These are phyloP conservation scores for Acleris laterana DNA, from an alignment of 2,888 invertebrate genomes.

Conservation along the genomic window DNA sequence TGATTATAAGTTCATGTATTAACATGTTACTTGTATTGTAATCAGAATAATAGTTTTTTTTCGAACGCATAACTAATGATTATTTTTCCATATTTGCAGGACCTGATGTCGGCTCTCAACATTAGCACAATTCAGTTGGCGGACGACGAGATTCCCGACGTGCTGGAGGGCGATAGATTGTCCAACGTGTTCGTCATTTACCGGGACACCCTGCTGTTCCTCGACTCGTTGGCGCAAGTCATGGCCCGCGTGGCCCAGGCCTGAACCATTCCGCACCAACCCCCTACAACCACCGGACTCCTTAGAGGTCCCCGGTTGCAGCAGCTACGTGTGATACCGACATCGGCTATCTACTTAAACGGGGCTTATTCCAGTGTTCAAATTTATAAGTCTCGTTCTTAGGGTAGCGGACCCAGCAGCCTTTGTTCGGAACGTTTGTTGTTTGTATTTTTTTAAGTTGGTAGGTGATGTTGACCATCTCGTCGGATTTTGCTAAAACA, in stretches of 20 bases:
- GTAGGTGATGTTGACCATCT: too few species aligned
- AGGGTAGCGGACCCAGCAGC: not conserved
- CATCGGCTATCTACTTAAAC: slow-evolving; percentile 14
- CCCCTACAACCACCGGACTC: not conserved
- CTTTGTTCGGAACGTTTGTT: not conserved
- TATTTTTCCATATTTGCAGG: slow-evolving; percentile 57
- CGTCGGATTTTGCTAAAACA: too few species aligned
- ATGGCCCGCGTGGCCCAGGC: slow-evolving; percentile 49
- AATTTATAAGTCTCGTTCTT: not conserved
- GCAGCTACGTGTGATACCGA: not conserved
- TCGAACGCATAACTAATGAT: not conserved
- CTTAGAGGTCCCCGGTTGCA: too few species aligned
- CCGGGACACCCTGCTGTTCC: slow-evolving; percentile 71
- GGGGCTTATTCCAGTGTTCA: slow-evolving; percentile 6
- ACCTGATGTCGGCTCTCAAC: slow-evolving; percentile 66
- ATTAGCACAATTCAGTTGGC: slow-evolving; percentile 59
- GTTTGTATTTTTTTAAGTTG: too few species aligned
- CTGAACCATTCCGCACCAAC: not conserved
- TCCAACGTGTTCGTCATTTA: slow-evolving; percentile 61
- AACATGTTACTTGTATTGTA: too few species aligned
- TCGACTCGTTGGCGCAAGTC: slow-evolving; percentile 69
- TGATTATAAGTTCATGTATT: not conserved
- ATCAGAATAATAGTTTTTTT: not conserved
- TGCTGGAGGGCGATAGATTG: slow-evolving; percentile 53
- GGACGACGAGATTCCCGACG: slow-evolving; percentile 62